Conservation (phyloP, 2,888 invertebrate genomes). For the Agonum fuliginosum region DNA sequence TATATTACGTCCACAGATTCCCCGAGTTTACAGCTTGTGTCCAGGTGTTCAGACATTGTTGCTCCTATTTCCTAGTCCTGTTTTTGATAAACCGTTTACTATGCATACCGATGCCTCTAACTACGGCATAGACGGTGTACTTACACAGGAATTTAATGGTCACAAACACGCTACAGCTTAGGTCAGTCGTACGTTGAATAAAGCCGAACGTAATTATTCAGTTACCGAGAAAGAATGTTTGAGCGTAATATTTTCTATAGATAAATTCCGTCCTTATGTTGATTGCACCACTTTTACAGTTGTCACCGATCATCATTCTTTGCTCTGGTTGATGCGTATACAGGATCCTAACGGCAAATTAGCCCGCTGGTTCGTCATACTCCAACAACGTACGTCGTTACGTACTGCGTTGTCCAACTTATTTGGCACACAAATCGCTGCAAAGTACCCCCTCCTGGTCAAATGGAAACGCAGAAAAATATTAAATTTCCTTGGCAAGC, state of each 20-base stretch:
- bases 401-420: not conserved
- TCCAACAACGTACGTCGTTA: not conserved
- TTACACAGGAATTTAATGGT: not conserved
- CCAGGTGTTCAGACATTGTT: not conserved
- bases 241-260: not conserved
- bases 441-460: constrained; percentile 26
- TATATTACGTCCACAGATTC: too few relatives aligned
- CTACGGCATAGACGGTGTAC: not conserved
- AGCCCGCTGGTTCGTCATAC: not conserved
- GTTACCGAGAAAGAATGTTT: not conserved
- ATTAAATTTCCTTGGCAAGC: constrained; percentile 11
- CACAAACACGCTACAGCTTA: not conserved
- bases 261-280: constrained; percentile 1
- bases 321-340: not conserved
- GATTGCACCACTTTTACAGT: not conserved
- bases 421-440: not conserved
- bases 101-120: not conserved
- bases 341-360: not conserved
- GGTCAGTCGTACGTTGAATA: not conserved
- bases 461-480: constrained; percentile 51
- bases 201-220: not conserved
- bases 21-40: too few relatives aligned
- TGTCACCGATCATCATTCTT: not conserved
- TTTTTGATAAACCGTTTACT: too few relatives aligned
- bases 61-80: not conserved